Evolutionary conservation across 2,113 vertebrate species (phyloP), one percentile per base, ranked within the genome.

Genomic region (Xenopus tropicalis): DNA sequence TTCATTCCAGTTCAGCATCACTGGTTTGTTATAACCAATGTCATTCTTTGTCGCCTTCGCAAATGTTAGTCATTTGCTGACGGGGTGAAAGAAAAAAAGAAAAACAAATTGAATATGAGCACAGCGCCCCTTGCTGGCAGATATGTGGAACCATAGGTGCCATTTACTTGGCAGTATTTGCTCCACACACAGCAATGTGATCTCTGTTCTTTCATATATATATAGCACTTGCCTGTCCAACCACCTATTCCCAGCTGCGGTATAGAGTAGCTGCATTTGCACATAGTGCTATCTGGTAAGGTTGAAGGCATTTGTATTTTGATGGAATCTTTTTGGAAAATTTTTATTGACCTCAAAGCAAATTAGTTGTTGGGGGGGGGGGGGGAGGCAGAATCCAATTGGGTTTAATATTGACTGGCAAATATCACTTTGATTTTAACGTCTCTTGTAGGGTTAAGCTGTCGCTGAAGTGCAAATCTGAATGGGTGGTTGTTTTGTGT

Each of bases 171-270:
- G 65, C 72, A 61, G 16, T 67, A 61, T 48, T 61, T 44, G 62
- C 21, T 43, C 64, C 23, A 21, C 20, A 46, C 67, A 48, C 52
- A 37, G 64, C 72, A 67, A 67, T 57, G 44, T 23, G 58, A 75
- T 69, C 54, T 54, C 64, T 51, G 43, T 75, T 75, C 57, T 75
- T 75, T 23, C 29, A 43, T 44, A 68, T 74, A 68, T 74, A 22
- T 57, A 42, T 51, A 61, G 57, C 63, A 29, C 72, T 69, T 62
- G 59, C 73, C 56, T 43, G 43, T 69, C 58, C 66, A 56, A 42
- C 63, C 66, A 54, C 61, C 23, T 69, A 75, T 69, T 69, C 66
- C 48, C 66, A 56, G 12, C 57, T 23, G 57, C 16, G 7, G 19
- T 54, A 23, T 59, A 24, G 2, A 59, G 23, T 37, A 54, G 12